Conservation (phyloP, 2,797 vertebrate species). For the Limnodromus scolopaceus region DNA sequence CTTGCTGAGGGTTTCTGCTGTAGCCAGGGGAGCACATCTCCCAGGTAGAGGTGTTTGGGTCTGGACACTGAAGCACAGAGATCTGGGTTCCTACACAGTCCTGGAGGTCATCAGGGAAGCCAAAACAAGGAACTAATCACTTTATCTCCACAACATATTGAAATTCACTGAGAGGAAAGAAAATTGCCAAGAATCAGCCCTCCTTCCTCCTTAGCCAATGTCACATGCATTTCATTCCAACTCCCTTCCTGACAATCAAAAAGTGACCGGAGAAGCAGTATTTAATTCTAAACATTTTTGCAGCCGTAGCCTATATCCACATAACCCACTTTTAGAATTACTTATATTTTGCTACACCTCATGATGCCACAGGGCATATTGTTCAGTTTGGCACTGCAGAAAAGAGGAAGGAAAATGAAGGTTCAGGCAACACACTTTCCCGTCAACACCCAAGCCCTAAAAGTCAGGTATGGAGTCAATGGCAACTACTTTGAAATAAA, state of each 20-base stretch:
- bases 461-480: neutral
- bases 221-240: neutral
- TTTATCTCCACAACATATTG: neutral
- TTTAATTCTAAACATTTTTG: neutral
- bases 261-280: neutral
- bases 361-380: neutral
- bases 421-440: neutral
- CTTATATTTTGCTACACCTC: neutral
- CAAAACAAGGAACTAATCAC: neutral
- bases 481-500: neutral
- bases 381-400: neutral
- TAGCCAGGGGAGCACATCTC: neutral
- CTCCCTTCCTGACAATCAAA: neutral
- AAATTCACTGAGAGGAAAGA: neutral
- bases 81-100: neutral
- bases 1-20: neutral
- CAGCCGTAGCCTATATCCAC: neutral
- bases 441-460: neutral
- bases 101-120: neutral
- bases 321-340: neutral
- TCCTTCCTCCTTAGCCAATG: neutral
- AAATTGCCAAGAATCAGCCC: neutral
- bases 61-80: neutral
- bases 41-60: accelerated
- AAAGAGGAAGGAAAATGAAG: neutral